phyloP scores from a whole-genome alignment of 2,797 vertebrate genomes.

The Neomorphus geoffroyi region DNA sequence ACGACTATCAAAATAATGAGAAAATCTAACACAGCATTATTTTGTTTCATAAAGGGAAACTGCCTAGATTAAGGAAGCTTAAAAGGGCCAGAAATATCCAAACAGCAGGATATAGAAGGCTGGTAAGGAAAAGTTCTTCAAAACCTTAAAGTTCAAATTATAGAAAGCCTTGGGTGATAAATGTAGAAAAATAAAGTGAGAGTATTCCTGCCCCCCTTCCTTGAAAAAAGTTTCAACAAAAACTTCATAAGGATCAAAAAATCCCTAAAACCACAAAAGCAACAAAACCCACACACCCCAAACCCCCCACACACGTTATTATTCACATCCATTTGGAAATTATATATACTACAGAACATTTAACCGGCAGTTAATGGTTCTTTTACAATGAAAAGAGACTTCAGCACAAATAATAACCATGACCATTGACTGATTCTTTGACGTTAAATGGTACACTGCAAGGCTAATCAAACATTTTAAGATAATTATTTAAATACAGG shows the following conservation, averaged over 20 bases:
- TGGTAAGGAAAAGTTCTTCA: neutral
- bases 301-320: fast-evolving
- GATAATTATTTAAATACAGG: neutral
- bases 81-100: conserved; percentile 1
- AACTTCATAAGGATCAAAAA: neutral
- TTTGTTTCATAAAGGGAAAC: neutral
- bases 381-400: neutral
- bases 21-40: neutral
- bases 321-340: neutral
- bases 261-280: too few species aligned
- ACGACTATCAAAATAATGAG: neutral
- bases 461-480: neutral
- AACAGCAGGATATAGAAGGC: neutral
- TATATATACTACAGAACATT: neutral
- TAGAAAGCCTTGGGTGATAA: neutral
- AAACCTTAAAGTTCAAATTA: neutral
- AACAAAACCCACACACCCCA: neutral
- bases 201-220: fast-evolving
- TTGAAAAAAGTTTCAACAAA: neutral
- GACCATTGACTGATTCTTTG: neutral
- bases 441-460: neutral
- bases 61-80: neutral
- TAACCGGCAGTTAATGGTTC: neutral
- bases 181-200: neutral
- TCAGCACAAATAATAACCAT: neutral